phyloP scores from a whole-genome alignment of 2,113 vertebrate species.

The Paramisgurnus dabryanus region DNA sequence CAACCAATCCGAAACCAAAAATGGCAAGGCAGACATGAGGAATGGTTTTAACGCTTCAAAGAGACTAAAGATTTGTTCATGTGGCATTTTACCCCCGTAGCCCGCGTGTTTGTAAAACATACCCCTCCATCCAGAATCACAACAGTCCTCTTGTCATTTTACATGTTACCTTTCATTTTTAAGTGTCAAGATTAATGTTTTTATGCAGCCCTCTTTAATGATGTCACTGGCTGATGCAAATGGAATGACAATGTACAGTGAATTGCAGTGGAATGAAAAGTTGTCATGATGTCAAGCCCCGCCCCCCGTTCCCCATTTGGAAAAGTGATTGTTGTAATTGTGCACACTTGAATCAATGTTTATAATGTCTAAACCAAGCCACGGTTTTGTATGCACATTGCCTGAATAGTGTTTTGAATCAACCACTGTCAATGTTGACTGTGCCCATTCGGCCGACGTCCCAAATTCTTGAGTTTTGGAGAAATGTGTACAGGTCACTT shows the following conservation, averaged over 20 bases:
- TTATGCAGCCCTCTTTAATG: constrained; percentile 55
- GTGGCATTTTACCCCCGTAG: constrained; percentile 40
- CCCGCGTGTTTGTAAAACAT: constrained; percentile 52
- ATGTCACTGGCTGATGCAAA: constrained; percentile 55
- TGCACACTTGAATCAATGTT: constrained; percentile 59
- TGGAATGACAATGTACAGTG: constrained; percentile 58
- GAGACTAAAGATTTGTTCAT: constrained; percentile 54
- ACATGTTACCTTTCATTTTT: constrained; percentile 54
- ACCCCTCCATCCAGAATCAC: constrained; percentile 32
- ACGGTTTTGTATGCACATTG: constrained; percentile 61
- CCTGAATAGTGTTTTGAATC: constrained; percentile 58
- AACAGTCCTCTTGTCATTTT: constrained; percentile 53
- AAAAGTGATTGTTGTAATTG: constrained; percentile 59
- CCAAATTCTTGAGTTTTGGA: constrained; percentile 52
- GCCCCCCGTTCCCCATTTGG: constrained; percentile 36
- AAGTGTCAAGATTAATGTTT: constrained; percentile 56
- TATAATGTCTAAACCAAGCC: constrained; percentile 61
- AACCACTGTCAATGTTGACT: constrained; percentile 56
- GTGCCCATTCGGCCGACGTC: constrained; percentile 51
- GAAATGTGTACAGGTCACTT: constrained; percentile 60
- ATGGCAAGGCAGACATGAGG: constrained; percentile 59
- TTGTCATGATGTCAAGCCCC: constrained; percentile 59
- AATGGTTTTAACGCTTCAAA: constrained; percentile 42
- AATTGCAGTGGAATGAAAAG: constrained; percentile 58
- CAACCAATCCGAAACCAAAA: constrained; percentile 69